Evolutionary conservation across 92 coral and sea anemone genomes (phyloP).

Genomic region (Parazoanthus darwini): DNA sequence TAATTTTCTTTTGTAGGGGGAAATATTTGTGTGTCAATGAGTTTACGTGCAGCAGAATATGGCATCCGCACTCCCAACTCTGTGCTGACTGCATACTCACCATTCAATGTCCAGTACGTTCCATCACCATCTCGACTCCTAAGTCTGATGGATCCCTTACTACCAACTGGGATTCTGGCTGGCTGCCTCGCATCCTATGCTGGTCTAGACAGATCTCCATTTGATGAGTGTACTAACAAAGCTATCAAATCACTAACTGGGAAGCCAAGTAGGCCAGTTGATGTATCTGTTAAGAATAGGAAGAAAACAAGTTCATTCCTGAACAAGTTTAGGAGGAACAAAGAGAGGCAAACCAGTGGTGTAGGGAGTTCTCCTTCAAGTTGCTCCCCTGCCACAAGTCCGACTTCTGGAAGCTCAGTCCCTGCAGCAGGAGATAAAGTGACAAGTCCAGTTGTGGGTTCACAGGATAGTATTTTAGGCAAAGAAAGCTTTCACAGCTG

Average conservation of each 20-base stretch:
- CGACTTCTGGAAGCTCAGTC: not conserved
- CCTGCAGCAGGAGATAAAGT: not conserved
- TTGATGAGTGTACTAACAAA: conserved; percentile 75
- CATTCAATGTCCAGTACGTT: conserved; percentile 89
- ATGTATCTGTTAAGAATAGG: conserved; percentile 38
- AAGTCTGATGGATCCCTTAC: conserved; percentile 87
- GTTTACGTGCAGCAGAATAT: conserved; percentile 90
- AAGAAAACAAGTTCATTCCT: conserved; percentile 60
- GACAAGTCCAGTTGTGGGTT: conserved; percentile 41
- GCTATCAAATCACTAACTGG: conserved; percentile 55
- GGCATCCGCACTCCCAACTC: conserved; percentile 97
- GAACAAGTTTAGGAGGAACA: conserved; percentile 47
- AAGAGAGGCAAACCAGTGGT: conserved; percentile 3
- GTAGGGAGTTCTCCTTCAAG: not conserved
- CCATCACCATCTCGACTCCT: conserved; percentile 95
- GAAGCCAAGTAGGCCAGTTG: conserved; percentile 40
- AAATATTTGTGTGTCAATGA: conserved; percentile 76
- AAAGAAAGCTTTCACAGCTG: conserved; percentile 77
- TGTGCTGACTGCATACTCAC: conserved; percentile 85
- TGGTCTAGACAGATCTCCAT: conserved; percentile 85
- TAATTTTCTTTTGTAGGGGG: conserved; percentile 65
- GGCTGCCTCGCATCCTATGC: conserved; percentile 91
- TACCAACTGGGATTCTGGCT: conserved; percentile 84
- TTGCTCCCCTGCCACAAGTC: conserved; percentile 12
- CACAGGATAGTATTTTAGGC: conserved; percentile 27